Evolutionary conservation across 2,888 invertebrate species (phyloP).

Genomic region (Drosophila kanekoi): DNA sequence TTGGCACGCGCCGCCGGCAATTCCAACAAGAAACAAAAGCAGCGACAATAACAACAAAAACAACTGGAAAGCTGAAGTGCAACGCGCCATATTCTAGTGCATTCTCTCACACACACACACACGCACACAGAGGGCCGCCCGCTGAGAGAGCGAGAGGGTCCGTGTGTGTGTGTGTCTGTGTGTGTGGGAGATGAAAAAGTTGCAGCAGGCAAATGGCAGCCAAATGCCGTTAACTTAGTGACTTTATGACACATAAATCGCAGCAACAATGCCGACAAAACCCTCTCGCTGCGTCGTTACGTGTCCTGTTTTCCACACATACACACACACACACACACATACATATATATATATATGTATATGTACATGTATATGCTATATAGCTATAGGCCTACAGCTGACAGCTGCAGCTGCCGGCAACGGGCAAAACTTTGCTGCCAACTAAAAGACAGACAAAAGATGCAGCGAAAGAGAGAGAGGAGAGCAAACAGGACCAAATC

Average conservation of each 20-base stretch:
- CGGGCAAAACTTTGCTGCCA: slow-evolving; percentile 45
- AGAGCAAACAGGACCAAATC: slow-evolving; percentile 50
- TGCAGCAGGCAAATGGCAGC: slow-evolving; percentile 63
- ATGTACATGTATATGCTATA: not conserved
- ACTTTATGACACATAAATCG: slow-evolving; percentile 84
- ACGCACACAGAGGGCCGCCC: not conserved
- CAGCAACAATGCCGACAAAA: slow-evolving; percentile 61
- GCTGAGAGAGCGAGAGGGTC: not conserved
- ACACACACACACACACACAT: slow-evolving; percentile 8
- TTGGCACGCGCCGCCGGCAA: slow-evolving; percentile 72
- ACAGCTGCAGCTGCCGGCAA: slow-evolving; percentile 50
- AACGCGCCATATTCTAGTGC: slow-evolving; percentile 55
- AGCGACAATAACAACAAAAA: slow-evolving; percentile 42
- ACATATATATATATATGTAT: not conserved
- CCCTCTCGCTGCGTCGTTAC: slow-evolving; percentile 35
- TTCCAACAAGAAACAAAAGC: slow-evolving; percentile 33
- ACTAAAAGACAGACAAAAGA: slow-evolving; percentile 38
- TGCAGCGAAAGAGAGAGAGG: slow-evolving; percentile 27
- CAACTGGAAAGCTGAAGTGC: slow-evolving; percentile 48
- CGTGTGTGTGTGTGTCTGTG: slow-evolving; percentile 6
- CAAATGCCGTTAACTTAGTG: slow-evolving; percentile 81
- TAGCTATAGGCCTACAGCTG: slow-evolving; percentile 49
- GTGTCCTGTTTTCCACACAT: slow-evolving; percentile 44
- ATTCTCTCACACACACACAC: slow-evolving; percentile 25
- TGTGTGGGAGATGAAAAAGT: slow-evolving; percentile 30